Evolutionary conservation across 1,140 invertebrate genomes (phyloP).

Genomic region (Caenorhabditis inopinata): DNA sequence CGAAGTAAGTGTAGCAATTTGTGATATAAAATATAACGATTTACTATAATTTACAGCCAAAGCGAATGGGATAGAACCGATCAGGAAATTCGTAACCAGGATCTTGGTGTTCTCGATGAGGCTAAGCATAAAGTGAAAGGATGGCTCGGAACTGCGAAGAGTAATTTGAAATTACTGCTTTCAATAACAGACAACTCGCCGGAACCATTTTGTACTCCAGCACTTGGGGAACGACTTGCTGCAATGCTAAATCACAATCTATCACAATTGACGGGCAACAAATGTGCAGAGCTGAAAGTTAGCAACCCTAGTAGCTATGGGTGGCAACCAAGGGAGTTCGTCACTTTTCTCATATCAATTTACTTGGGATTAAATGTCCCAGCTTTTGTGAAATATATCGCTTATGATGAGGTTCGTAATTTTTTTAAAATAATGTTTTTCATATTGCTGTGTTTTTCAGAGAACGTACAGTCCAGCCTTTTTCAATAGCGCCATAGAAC

Average conservation of each 20-base stretch:
- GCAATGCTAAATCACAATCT: slow-evolving; percentile 93
- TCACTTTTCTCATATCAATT: background rate
- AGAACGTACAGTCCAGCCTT: slow-evolving; percentile 87
- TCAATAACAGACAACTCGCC: slow-evolving; percentile 91
- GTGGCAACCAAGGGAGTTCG: slow-evolving; percentile 1
- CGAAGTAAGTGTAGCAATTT: slow-evolving; percentile 69
- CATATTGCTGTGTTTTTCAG: slow-evolving; percentile 72
- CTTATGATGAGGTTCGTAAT: slow-evolving; percentile 75
- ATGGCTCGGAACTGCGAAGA: slow-evolving; percentile 87
- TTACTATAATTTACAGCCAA: background rate
- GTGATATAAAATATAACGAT: background rate
- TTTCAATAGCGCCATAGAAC: slow-evolving; percentile 82
- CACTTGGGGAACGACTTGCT: slow-evolving; percentile 86
- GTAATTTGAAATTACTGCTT: slow-evolving; percentile 97
- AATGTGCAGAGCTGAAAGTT: slow-evolving; percentile 95
- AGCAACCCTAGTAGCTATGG: slow-evolving; percentile 53
- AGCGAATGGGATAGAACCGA: slow-evolving; percentile 48
- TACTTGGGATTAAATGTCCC: slow-evolving; percentile 15
- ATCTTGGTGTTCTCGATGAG: slow-evolving; percentile 74
- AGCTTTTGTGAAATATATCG: background rate
- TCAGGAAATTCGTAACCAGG: slow-evolving; percentile 54
- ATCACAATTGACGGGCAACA: slow-evolving; percentile 91
- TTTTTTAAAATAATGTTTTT: background rate
- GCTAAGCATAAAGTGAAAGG: slow-evolving; percentile 78
- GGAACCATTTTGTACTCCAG: slow-evolving; percentile 81